Evolutionary conservation across 2,888 invertebrate genomes (phyloP).

Genomic region (Portevinia maculata): DNA sequence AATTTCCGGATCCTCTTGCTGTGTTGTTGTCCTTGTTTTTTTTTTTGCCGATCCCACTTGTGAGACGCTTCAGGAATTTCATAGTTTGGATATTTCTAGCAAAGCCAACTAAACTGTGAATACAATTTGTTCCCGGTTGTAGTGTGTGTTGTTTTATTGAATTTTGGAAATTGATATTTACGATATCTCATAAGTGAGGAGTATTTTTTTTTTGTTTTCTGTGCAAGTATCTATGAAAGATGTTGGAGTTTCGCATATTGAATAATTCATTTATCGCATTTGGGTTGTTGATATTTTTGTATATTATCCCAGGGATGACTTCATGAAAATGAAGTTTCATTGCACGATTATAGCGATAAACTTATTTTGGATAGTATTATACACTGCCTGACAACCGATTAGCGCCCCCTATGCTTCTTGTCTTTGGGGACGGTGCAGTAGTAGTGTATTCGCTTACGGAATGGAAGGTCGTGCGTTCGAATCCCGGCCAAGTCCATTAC

Average conservation of each 20-base stretch:
- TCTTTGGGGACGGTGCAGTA: too few species aligned
- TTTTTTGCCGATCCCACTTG: too few species aligned
- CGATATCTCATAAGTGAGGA: slow-evolving; percentile 11
- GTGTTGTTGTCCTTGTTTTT: background rate
- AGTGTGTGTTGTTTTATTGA: slow-evolving; percentile 44
- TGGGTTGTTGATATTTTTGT: background rate
- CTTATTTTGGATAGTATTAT: too few species aligned
- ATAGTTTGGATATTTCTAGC: slow-evolving; percentile 1
- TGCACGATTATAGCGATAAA: too few species aligned
- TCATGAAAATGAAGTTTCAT: too few species aligned
- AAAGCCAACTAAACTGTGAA: slow-evolving; percentile 8
- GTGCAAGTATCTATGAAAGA: background rate
- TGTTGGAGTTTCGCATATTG: slow-evolving; percentile 17
- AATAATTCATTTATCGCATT: slow-evolving; percentile 10
- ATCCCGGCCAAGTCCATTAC: too few species aligned
- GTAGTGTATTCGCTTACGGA: too few species aligned
- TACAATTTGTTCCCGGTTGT: slow-evolving; percentile 38
- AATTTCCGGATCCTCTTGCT: slow-evolving; percentile 27
- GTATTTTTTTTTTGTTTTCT: background rate
- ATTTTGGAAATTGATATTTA: slow-evolving; percentile 59
- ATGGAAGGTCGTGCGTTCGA: too few species aligned
- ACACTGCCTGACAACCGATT: too few species aligned
- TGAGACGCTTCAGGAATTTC: slow-evolving; percentile 1
- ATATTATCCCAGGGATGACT: background rate
- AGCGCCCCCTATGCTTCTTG: too few species aligned